Percentiles rank a stretch among this genome's conserved stretches.
phyloP scores from a whole-genome alignment of 2,113 vertebrate genomes.

The Himantopus leucocephalus region DNA sequence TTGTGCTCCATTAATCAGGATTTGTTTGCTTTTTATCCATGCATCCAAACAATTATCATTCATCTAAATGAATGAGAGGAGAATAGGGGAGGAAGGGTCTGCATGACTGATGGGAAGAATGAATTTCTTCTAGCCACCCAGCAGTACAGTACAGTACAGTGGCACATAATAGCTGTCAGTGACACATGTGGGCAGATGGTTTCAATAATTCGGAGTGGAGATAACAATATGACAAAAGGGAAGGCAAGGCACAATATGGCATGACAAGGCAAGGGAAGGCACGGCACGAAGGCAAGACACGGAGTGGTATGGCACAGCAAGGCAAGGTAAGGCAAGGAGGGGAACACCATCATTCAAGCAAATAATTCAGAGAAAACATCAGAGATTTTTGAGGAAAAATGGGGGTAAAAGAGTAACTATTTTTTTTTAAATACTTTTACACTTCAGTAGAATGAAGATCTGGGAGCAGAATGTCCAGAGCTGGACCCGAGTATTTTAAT shows the following conservation, averaged over 20 bases:
- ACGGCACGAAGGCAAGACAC: too few relatives aligned
- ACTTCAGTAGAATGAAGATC: neutral
- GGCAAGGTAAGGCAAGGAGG: too few relatives aligned
- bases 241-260: too few relatives aligned
- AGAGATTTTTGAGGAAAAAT: neutral
- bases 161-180: slow-evolving; percentile 37
- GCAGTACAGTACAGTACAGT: neutral
- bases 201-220: slow-evolving; percentile 17
- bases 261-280: too few relatives aligned
- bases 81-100: neutral
- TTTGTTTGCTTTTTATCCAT: neutral
- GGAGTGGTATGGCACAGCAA: too few relatives aligned
- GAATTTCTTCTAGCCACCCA: neutral
- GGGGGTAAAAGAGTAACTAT: neutral
- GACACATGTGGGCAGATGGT: slow-evolving; percentile 50
- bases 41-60: neutral
- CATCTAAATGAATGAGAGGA: neutral
- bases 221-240: slow-evolving; percentile 47
- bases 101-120: neutral
- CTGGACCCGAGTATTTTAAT: neutral
- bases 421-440: neutral
- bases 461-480: neutral
- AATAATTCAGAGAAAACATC: neutral
- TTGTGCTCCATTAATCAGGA: neutral
- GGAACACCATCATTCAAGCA: neutral